These are phyloP conservation scores for Doris montereyensis DNA, from an alignment of 2,888 invertebrate genomes.

Conservation along the genomic window DNA sequence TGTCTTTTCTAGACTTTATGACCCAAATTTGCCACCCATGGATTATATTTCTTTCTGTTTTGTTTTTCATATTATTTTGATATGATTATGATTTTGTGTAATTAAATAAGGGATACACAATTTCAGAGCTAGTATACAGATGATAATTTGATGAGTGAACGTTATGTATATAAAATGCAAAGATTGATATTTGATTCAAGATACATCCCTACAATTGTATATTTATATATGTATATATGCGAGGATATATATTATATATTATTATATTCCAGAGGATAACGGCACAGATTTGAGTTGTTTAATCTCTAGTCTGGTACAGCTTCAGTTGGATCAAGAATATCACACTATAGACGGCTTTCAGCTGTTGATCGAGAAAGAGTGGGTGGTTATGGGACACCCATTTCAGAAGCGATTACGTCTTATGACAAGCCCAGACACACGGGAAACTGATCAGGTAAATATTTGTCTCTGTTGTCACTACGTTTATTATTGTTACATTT, in stretches of 20 bases:
- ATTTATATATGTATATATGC: too few relatives aligned
- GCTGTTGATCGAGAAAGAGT: constrained; percentile 92
- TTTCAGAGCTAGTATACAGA: too few relatives aligned
- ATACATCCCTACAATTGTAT: too few relatives aligned
- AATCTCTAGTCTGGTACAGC: constrained; percentile 85
- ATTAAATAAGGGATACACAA: background rate
- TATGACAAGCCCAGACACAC: constrained; percentile 52
- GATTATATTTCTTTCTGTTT: too few relatives aligned
- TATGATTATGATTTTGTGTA: background rate
- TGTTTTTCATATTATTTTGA: background rate
- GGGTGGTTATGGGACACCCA: constrained; percentile 93
- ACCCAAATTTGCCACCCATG: background rate
- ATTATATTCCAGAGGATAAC: constrained; percentile 81
- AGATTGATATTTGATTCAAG: too few relatives aligned
- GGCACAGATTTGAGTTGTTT: constrained; percentile 91
- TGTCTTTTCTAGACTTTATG: background rate
- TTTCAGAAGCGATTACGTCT: constrained; percentile 78
- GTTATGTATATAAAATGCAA: too few relatives aligned
- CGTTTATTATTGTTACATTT: too few relatives aligned
- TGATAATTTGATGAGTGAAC: too few relatives aligned
- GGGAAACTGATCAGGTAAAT: constrained; percentile 55
- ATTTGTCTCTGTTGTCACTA: background rate
- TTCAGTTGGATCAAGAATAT: constrained; percentile 87
- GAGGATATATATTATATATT: too few relatives aligned
- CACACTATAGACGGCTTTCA: constrained; percentile 91